Base-by-base conservation (phyloP, 2,113 vertebrate genomes). In the Crotophaga sulcirostris region DNA sequence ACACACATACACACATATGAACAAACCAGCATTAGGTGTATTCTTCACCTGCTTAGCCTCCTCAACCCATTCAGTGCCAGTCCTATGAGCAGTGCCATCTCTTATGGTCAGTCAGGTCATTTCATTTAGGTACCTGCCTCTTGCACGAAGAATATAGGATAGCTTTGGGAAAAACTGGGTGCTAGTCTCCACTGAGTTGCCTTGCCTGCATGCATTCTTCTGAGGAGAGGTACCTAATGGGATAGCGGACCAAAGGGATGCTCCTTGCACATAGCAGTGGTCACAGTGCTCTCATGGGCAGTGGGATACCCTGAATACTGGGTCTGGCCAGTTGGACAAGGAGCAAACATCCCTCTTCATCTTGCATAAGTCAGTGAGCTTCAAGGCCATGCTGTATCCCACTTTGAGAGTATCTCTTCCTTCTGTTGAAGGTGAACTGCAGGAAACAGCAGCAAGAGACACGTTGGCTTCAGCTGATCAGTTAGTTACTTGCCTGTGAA, bases 171-270 rank as follows among this genome's bases (percentile, higher is more conserved):
- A 89, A 72, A 47, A 31, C 0, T 19, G 6, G 10, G 10, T 56
- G 16, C 40, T 44, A 34, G 24, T 52, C 34, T 64, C 33, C 55
- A 26, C 23, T 73, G 52, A 54, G 1, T 13, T 0, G 0, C 18
- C 40, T 84, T 2, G 0, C 16, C 34, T 59, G 16, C 34, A 19
- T 12, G 25, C 13, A 15, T 85, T 44, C 42, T 84, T 77, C 45
- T 73, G 68, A 87, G 63, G 25, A 59, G 34, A 59, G 38, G 16
- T 42, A 28, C 20, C 38, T 51, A 25, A 28, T 6, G 15, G 33
- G 15, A 73, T 17, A 55, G 8, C 33, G 18, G 23, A 45, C 6
- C 13, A 58, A 36, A 19, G 14, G 6, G 13, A 19, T 7, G 4
- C 2, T 81, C 19, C 69, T 84, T 44, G 44, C 60, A 28, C 31